Evolutionary conservation across 2,113 vertebrate species (phyloP).

Genomic region (zebrafish (Danio rerio)): GRCz12tu NC_133181.1:55255001-55255500

Average conservation of each 20-base stretch:
- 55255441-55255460: too few relatives aligned
- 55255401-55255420: too few relatives aligned
- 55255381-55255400: too few relatives aligned
- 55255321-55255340: background rate
- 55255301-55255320: background rate
- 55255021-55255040: constrained; percentile 19
- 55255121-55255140: constrained; percentile 23
- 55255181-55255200: constrained; percentile 11
- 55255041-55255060: constrained; percentile 51
- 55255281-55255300: background rate
- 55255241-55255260: constrained; percentile 49
- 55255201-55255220: constrained; percentile 12
- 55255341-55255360: too few relatives aligned
- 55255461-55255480: too few relatives aligned
- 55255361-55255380: too few relatives aligned
- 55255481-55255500: too few relatives aligned
- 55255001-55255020: too few relatives aligned
- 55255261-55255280: constrained; percentile 13
- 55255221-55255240: constrained; percentile 41
- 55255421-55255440: too few relatives aligned
- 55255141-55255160: constrained; percentile 44
- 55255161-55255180: constrained; percentile 21
- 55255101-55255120: constrained; percentile 11
- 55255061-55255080: constrained; percentile 22
- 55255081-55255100: background rate